phyloP scores from a whole-genome alignment of 2,797 vertebrate genomes.

The Sebastes matsubarae region DNA sequence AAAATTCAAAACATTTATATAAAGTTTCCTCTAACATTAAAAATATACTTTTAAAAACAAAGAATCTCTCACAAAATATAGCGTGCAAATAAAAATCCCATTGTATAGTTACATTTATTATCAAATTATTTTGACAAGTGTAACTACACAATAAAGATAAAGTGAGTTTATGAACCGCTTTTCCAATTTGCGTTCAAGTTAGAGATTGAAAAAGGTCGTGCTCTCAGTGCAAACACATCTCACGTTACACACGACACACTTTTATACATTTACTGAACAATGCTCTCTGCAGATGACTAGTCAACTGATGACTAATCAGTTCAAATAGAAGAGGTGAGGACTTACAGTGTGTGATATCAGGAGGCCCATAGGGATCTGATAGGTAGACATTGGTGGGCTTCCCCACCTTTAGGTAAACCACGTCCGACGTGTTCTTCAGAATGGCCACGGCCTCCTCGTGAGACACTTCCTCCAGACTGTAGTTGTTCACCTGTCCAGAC shows the following conservation, averaged over 20 bases:
- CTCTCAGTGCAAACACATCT: background rate
- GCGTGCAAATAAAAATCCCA: background rate
- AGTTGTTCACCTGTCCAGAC: slow-evolving; percentile 91
- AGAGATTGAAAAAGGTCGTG: background rate
- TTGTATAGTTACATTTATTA: fast-evolving
- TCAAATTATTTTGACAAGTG: background rate
- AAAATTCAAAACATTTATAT: background rate
- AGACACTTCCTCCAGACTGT: slow-evolving; percentile 96
- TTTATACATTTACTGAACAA: background rate
- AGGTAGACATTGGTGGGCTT: slow-evolving; percentile 97
- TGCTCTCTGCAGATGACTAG: background rate
- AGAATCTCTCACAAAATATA: background rate
- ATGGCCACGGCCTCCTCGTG: slow-evolving; percentile 97
- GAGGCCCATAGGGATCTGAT: slow-evolving; percentile 95
- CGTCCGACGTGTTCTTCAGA: slow-evolving; percentile 96
- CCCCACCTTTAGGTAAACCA: slow-evolving; percentile 95
- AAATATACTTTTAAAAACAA: background rate
- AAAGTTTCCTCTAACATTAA: background rate
- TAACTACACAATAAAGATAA: background rate
- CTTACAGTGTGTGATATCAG: slow-evolving; percentile 98
- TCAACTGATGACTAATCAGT: background rate
- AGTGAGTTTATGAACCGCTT: background rate
- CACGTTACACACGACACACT: background rate
- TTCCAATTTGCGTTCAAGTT: background rate
- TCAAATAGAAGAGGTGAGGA: slow-evolving; percentile 44